These are phyloP conservation scores for Pseudococcus jackbeardsleyi DNA, from an alignment of 2,888 invertebrate species.

Conservation along the genomic window DNA sequence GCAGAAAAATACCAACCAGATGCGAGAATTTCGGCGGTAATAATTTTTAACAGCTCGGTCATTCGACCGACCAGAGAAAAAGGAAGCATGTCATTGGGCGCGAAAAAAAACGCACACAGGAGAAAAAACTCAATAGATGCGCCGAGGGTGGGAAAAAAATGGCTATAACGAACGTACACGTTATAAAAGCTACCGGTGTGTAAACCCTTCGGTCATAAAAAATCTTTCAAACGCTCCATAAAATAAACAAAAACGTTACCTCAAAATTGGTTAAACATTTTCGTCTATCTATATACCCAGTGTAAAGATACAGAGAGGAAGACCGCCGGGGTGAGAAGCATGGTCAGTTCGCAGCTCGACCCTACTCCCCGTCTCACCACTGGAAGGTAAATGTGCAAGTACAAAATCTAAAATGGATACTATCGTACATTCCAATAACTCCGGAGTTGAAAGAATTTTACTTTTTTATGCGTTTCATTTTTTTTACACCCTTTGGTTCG, in stretches of 20 bases:
- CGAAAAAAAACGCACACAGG: not conserved
- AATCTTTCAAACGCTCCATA: constrained; percentile 54
- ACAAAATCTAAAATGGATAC: constrained; percentile 23
- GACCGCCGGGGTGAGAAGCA: not conserved
- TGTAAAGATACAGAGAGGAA: not conserved
- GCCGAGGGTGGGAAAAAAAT: not conserved
- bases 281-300: not conserved
- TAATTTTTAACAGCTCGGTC: constrained; percentile 10
- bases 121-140: not conserved
- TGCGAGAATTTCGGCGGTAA: not conserved
- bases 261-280: constrained; percentile 55
- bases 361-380: no score
- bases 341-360: not conserved
- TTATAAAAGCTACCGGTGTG: constrained; percentile 47
- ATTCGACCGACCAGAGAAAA: not conserved
- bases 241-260: constrained; percentile 55
- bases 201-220: constrained; percentile 49
- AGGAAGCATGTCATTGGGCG: not conserved
- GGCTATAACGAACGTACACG: constrained; percentile 28
- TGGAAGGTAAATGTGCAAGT: no score
- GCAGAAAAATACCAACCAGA: no score
- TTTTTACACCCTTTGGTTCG: not conserved
- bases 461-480: constrained; percentile 38
- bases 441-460: constrained; percentile 45
- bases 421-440: constrained; percentile 51